A percentile compares a stretch with the other conserved stretches of the same genome.
Conservation (phyloP, 2,113 vertebrate species). For the Anoplopoma fimbria region DNA sequence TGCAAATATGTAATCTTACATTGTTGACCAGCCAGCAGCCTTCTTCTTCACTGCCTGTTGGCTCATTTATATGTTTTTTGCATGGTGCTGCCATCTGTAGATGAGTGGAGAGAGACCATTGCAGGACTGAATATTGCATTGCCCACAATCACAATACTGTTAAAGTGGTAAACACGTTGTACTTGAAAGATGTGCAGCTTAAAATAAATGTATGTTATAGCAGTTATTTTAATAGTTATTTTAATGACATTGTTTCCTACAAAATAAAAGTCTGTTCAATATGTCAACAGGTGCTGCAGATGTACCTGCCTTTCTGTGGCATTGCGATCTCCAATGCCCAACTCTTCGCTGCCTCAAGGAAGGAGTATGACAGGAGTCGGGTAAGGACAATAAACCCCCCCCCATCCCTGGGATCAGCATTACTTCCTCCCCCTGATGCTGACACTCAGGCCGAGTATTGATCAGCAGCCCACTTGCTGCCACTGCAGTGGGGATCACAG, state of each 20-base stretch:
- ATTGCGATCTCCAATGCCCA: slow-evolving; percentile 98
- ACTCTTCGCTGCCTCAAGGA: slow-evolving; percentile 96
- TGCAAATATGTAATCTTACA: background rate
- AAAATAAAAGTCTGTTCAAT: slow-evolving; percentile 40
- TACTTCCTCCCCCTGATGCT: slow-evolving; percentile 66
- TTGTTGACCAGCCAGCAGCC: background rate
- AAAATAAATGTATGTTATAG: background rate
- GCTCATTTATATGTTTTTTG: background rate
- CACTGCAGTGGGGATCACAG: slow-evolving; percentile 66
- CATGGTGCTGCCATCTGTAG: background rate
- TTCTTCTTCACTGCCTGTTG: background rate
- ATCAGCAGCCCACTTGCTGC: slow-evolving; percentile 74
- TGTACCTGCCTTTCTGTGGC: slow-evolving; percentile 99
- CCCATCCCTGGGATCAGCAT: slow-evolving; percentile 51
- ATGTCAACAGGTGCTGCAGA: slow-evolving; percentile 93
- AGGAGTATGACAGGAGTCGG: slow-evolving; percentile 98
- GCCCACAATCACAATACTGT: background rate
- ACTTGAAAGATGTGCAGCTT: background rate
- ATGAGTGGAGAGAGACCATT: background rate
- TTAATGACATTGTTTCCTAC: too few species aligned
- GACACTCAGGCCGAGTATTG: slow-evolving; percentile 74
- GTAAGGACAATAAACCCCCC: slow-evolving; percentile 82
- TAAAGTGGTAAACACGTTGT: background rate
- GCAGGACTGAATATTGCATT: background rate
- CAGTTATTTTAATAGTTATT: too few species aligned